Percentiles rank a stretch among this genome's conserved stretches.
These are phyloP conservation scores for Oryzias sinensis DNA, from an alignment of 2,797 vertebrate genomes.

Conservation along the genomic window DNA sequence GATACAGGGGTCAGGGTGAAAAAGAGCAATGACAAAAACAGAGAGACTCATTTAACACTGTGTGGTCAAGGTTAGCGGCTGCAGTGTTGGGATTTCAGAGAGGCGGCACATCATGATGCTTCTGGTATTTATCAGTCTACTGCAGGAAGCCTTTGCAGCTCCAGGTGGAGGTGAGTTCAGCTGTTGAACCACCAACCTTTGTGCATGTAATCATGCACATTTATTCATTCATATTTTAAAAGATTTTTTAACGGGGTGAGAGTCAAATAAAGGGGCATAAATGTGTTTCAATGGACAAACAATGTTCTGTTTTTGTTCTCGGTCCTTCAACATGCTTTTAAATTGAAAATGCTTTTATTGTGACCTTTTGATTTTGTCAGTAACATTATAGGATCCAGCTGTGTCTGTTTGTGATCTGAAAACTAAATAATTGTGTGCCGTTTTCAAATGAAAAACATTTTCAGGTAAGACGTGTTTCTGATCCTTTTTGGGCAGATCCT, in stretches of 20 bases:
- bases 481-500: too few relatives aligned
- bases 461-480: too few relatives aligned
- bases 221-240: background rate
- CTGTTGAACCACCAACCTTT: too few relatives aligned
- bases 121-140: conserved; percentile 42
- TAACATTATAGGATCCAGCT: too few relatives aligned
- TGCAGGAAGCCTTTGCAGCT: conserved; percentile 38
- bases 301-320: background rate
- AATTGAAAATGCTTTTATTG: too few relatives aligned
- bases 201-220: background rate
- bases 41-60: conserved; percentile 45
- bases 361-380: too few relatives aligned
- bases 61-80: background rate
- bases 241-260: background rate
- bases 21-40: conserved; percentile 34
- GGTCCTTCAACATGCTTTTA: too few relatives aligned
- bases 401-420: too few relatives aligned
- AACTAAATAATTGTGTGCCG: too few relatives aligned
- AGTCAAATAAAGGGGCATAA: background rate
- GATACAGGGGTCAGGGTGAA: conserved; percentile 39
- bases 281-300: background rate
- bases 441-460: too few relatives aligned
- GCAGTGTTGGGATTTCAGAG: conserved; percentile 9
- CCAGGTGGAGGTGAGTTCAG: conserved; percentile 64
- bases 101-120: conserved; percentile 44